These are phyloP conservation scores for Anguilla japonica DNA, from an alignment of 2,113 vertebrate genomes.

Conservation along the genomic window DNA sequence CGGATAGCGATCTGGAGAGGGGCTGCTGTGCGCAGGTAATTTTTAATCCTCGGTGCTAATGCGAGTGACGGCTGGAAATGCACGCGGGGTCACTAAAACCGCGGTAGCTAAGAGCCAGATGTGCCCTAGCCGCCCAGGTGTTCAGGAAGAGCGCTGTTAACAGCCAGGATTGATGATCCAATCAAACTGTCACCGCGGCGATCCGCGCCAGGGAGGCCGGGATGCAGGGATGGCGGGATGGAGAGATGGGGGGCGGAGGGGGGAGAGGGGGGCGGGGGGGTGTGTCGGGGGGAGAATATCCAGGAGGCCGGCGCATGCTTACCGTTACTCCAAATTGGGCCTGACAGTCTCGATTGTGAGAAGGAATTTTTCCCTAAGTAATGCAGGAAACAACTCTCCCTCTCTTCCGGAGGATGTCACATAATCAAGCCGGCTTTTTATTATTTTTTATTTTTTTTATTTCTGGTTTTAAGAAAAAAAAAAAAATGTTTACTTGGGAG, in stretches of 20 bases:
- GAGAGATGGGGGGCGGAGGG: slow-evolving; percentile 37
- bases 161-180: slow-evolving; percentile 90
- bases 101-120: slow-evolving; percentile 82
- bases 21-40: slow-evolving; percentile 27
- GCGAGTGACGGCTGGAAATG: slow-evolving; percentile 69
- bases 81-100: slow-evolving; percentile 72
- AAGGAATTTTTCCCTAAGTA: slow-evolving; percentile 83
- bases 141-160: slow-evolving; percentile 87
- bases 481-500: slow-evolving; percentile 69
- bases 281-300: slow-evolving; percentile 68
- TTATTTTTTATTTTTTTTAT: slow-evolving; percentile 19
- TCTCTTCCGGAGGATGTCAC: slow-evolving; percentile 84
- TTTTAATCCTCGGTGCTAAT: slow-evolving; percentile 74
- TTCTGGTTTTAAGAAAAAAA: not conserved
- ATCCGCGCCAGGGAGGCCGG: slow-evolving; percentile 60
- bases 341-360: slow-evolving; percentile 89
- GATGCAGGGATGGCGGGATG: slow-evolving; percentile 35
- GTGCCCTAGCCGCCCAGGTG: slow-evolving; percentile 88
- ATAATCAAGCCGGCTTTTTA: slow-evolving; percentile 78
- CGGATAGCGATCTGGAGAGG: not conserved
- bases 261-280: slow-evolving; percentile 48
- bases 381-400: slow-evolving; percentile 85
- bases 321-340: slow-evolving; percentile 89
- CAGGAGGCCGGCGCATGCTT: slow-evolving; percentile 83
- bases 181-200: slow-evolving; percentile 91